These are phyloP conservation scores for Chrysogorgia sp. DNA, from an alignment of 92 coral and sea anemone species.

Conservation along the genomic window DNA sequence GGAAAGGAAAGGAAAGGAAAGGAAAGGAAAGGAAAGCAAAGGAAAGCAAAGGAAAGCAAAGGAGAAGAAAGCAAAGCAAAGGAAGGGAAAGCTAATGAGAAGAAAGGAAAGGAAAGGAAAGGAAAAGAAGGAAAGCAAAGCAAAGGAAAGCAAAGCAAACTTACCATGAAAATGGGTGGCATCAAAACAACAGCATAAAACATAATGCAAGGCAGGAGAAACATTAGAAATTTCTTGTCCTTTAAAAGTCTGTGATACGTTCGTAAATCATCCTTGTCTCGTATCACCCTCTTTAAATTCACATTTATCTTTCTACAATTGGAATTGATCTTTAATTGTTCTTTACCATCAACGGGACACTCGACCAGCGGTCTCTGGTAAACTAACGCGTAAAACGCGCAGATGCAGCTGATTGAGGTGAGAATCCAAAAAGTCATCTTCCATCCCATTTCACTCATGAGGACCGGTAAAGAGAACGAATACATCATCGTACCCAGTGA, in stretches of 20 bases:
- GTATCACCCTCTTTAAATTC: neutral
- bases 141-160: neutral
- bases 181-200: slow-evolving; percentile 34
- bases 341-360: neutral
- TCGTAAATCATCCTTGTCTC: slow-evolving; percentile 6
- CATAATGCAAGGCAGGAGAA: slow-evolving; percentile 24
- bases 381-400: slow-evolving; percentile 25
- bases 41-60: too few species aligned
- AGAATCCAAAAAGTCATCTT: slow-evolving; percentile 39
- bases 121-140: neutral
- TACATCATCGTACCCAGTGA: slow-evolving; percentile 44
- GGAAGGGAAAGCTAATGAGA: too few species aligned
- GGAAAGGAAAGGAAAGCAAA: too few species aligned
- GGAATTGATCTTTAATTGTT: slow-evolving; percentile 16
- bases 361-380: neutral
- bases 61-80: too few species aligned
- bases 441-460: slow-evolving; percentile 52
- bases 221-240: slow-evolving; percentile 27
- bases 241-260: slow-evolving; percentile 30
- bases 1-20: too few species aligned
- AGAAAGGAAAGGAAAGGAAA: neutral
- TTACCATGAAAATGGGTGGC: slow-evolving; percentile 58
- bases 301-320: neutral
- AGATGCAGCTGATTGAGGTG: slow-evolving; percentile 35
- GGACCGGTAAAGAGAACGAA: slow-evolving; percentile 43